Evolutionary conservation across 2,797 vertebrate species (phyloP).

Genomic region (Clarias platycephalus): DNA sequence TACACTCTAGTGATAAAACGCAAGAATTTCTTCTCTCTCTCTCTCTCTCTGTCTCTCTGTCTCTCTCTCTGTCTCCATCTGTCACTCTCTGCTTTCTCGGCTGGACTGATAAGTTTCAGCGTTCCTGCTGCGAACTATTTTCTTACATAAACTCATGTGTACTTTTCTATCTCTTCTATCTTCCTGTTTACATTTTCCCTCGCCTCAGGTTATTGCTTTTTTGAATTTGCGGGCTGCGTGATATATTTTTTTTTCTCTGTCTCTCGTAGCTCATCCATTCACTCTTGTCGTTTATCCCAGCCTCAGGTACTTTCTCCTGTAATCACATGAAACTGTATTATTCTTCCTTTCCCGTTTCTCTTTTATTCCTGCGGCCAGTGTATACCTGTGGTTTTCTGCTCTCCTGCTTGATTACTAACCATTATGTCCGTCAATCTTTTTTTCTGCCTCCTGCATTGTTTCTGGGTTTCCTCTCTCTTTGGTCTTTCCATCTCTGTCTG

Average conservation of each 20-base stretch:
- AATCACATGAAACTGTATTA: conserved; percentile 12
- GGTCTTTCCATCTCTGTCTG: conserved; percentile 58
- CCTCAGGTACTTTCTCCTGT: conserved; percentile 24
- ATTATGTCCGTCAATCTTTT: conserved; percentile 7
- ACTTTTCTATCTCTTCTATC: neutral
- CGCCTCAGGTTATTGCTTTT: conserved; percentile 49
- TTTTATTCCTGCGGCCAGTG: neutral
- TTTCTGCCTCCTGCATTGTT: conserved; percentile 4
- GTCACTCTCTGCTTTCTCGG: conserved; percentile 19
- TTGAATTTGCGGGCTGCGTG: conserved; percentile 42
- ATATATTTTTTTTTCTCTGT: conserved; percentile 45
- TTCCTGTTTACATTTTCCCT: conserved; percentile 24
- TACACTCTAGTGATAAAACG: conserved; percentile 13
- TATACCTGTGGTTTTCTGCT: conserved; percentile 22
- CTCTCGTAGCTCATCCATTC: neutral
- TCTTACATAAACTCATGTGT: conserved; percentile 44
- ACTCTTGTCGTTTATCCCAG: conserved; percentile 38
- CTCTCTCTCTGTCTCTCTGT: conserved; percentile 20
- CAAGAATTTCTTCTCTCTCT: neutral
- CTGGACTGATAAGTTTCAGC: conserved; percentile 1
- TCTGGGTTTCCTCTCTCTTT: conserved; percentile 41
- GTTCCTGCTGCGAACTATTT: conserved; percentile 45
- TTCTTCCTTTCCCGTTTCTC: conserved; percentile 22
- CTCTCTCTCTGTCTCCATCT: conserved; percentile 20
- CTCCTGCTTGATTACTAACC: neutral